These are phyloP conservation scores for Tryphoninae sp. DNA, from an alignment of 2,888 invertebrate genomes.

Conservation along the genomic window DNA sequence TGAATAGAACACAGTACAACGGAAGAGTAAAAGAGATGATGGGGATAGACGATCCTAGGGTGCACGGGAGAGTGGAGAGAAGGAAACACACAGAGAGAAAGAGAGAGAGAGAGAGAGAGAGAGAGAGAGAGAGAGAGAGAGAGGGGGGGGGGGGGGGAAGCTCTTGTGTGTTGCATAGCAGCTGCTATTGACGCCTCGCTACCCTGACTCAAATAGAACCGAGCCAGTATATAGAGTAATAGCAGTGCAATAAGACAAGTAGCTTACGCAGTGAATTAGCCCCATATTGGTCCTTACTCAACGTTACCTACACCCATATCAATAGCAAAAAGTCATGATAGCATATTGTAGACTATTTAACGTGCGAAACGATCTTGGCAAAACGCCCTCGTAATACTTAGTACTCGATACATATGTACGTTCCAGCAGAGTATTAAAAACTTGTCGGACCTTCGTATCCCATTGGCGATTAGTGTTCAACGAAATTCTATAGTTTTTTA, in stretches of 20 bases:
- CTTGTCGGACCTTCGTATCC: too few relatives aligned
- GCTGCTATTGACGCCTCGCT: slow-evolving; percentile 81
- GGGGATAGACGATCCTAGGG: background rate
- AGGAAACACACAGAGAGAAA: slow-evolving; percentile 26
- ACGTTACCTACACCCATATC: slow-evolving; percentile 46
- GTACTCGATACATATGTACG: too few relatives aligned
- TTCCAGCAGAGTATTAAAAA: too few relatives aligned
- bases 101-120: slow-evolving; percentile 18
- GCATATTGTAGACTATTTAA: background rate
- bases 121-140: slow-evolving; percentile 17
- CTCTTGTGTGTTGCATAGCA: slow-evolving; percentile 79
- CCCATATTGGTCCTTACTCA: slow-evolving; percentile 54
- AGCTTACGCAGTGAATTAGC: slow-evolving; percentile 56
- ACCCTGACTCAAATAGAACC: slow-evolving; percentile 80
- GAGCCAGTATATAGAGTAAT: slow-evolving; percentile 66
- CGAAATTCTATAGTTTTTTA: too few relatives aligned
- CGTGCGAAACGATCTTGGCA: background rate
- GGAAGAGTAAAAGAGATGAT: slow-evolving; percentile 10
- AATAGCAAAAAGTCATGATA: background rate
- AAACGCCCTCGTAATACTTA: too few relatives aligned
- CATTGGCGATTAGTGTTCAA: too few relatives aligned
- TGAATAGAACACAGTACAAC: slow-evolving; percentile 68
- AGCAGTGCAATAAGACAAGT: slow-evolving; percentile 46
- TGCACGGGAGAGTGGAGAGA: slow-evolving; percentile 33
- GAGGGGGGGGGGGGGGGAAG: too few relatives aligned